These are phyloP conservation scores for Spheniscus humboldti DNA, from an alignment of 2,797 vertebrate genomes.

Conservation along the genomic window DNA sequence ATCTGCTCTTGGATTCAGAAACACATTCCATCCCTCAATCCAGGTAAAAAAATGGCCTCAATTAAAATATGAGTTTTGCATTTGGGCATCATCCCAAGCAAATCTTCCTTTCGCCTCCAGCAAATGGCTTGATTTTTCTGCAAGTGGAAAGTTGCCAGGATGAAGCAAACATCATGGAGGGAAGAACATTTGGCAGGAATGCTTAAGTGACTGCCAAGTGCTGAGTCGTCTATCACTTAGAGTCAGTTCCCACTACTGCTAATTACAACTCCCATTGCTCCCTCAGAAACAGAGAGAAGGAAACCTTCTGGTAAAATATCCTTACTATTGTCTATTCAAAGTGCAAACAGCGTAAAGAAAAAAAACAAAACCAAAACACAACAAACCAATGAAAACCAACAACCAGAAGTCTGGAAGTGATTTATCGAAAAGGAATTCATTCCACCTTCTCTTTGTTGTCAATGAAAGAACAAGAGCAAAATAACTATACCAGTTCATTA, in stretches of 20 bases:
- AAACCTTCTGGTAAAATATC: neutral
- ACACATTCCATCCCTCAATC: neutral
- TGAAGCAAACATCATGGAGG: conserved; percentile 30
- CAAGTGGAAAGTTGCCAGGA: conserved; percentile 50
- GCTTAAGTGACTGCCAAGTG: conserved; percentile 33
- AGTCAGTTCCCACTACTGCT: conserved; percentile 31
- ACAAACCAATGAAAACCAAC: neutral
- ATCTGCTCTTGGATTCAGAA: neutral
- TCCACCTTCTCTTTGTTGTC: neutral
- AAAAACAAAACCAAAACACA: neutral
- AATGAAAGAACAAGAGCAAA: neutral
- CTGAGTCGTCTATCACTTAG: conserved; percentile 39
- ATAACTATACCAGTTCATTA: neutral
- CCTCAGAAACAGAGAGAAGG: neutral
- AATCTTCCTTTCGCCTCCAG: conserved; percentile 14
- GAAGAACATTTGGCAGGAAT: conserved; percentile 47
- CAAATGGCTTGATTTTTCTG: conserved; percentile 32
- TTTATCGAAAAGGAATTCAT: neutral
- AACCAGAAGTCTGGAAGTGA: neutral
- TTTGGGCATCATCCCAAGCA: conserved; percentile 12
- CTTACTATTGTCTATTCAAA: neutral
- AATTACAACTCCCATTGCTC: conserved; percentile 40
- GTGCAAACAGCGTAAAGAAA: neutral
- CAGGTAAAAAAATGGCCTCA: conserved; percentile 30
- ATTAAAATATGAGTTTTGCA: neutral